A percentile compares a stretch with the other conserved stretches of the same genome.
phyloP scores from a whole-genome alignment of 2,113 vertebrate species.

The Paracanthobrama guichenoti region DNA sequence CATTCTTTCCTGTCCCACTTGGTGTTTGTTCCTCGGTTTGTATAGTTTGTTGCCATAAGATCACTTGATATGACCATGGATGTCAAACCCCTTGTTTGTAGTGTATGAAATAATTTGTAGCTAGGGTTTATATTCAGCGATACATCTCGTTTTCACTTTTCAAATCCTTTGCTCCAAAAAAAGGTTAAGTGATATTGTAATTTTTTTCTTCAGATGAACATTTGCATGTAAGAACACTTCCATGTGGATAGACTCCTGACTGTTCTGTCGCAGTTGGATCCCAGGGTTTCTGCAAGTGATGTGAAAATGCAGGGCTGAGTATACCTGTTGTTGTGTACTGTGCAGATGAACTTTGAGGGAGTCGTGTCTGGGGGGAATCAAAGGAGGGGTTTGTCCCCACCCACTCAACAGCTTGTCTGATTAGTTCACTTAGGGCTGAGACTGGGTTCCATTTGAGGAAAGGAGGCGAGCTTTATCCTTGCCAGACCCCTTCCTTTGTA shows the following conservation, averaged over 20 bases:
- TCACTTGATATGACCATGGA: not conserved
- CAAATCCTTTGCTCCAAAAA: slow-evolving; percentile 13
- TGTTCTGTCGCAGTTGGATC: slow-evolving; percentile 19
- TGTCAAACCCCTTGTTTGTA: not conserved
- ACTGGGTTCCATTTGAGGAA: slow-evolving; percentile 85
- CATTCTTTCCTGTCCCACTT: slow-evolving; percentile 36
- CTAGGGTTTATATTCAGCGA: slow-evolving; percentile 8
- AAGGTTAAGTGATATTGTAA: slow-evolving; percentile 20
- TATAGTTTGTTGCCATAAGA: slow-evolving; percentile 32
- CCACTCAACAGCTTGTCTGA: slow-evolving; percentile 3
- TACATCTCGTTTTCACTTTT: not conserved
- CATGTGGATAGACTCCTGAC: not conserved
- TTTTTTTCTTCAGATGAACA: not conserved
- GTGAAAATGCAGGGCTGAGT: slow-evolving; percentile 26
- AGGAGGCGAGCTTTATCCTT: slow-evolving; percentile 88
- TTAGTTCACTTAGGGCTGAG: slow-evolving; percentile 76
- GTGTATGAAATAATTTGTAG: slow-evolving; percentile 3
- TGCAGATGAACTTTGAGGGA: slow-evolving; percentile 18
- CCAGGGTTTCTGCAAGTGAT: slow-evolving; percentile 33
- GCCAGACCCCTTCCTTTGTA: slow-evolving; percentile 79
- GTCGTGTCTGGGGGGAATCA: slow-evolving; percentile 19
- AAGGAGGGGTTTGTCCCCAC: slow-evolving; percentile 14
- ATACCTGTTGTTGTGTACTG: slow-evolving; percentile 33
- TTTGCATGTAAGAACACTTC: slow-evolving; percentile 36
- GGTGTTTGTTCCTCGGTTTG: not conserved